Evolutionary conservation across 2,888 invertebrate genomes (phyloP).

Genomic region (Nasonia oneida): DNA sequence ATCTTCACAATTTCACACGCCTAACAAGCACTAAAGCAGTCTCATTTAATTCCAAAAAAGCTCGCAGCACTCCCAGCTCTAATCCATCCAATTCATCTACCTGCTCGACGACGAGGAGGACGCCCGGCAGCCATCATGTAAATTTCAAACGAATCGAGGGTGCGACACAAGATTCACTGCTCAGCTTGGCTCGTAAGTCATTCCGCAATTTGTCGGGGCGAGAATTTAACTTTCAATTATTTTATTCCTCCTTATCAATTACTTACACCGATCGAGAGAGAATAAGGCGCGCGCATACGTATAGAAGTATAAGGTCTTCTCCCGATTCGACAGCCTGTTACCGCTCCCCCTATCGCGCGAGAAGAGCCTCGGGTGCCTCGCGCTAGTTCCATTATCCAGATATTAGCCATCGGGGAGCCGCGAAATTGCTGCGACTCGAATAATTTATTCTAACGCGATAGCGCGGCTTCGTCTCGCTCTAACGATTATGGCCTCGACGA

Average conservation of each 20-base stretch:
- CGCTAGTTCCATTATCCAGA: constrained; percentile 76
- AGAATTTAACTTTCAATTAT: constrained; percentile 75
- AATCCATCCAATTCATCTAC: constrained; percentile 19
- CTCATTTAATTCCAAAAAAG: neutral
- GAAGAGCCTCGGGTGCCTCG: constrained; percentile 62
- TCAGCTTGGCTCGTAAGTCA: constrained; percentile 60
- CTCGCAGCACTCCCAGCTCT: neutral
- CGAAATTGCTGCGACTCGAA: constrained; percentile 78
- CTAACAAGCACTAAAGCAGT: neutral
- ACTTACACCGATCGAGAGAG: constrained; percentile 64
- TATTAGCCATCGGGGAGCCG: constrained; percentile 78
- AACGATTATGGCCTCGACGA: constrained; percentile 71
- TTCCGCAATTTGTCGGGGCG: constrained; percentile 69
- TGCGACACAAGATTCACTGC: neutral
- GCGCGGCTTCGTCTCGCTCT: constrained; percentile 64
- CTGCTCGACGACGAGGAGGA: neutral
- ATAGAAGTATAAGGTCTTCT: constrained; percentile 41
- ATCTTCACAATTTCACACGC: neutral
- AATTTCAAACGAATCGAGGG: constrained; percentile 21
- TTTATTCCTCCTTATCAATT: constrained; percentile 76
- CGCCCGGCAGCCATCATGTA: constrained; percentile 25
- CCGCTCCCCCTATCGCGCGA: constrained; percentile 20
- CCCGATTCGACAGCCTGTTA: constrained; percentile 63
- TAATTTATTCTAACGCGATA: constrained; percentile 78
- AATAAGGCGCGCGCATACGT: neutral